Evolutionary conservation across 2,888 invertebrate species (phyloP), one percentile per base, ranked within the genome.

Genomic region (Cheilosia urbana): DNA sequence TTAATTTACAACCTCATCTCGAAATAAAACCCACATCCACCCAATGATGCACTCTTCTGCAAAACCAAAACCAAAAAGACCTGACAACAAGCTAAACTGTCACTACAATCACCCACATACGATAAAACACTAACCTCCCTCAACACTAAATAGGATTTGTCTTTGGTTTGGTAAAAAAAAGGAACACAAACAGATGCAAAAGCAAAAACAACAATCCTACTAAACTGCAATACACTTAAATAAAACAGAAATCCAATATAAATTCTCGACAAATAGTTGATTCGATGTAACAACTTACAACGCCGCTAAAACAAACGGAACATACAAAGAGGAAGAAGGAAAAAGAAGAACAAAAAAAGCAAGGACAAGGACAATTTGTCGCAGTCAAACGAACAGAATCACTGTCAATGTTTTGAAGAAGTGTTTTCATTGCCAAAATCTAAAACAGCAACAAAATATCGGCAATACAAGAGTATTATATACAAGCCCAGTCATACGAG

Each of bases 341-440:
- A 47, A 19, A 24, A 27, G 13, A 58, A 17, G 24, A 7, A 58
- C 9, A n/a, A 24, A 45, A 55, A 15, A 11, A 13, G 49, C 34
- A 79, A 65, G 55, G 69, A 34, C 80, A 76, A 84, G 80, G 84
- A 71, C 84, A 80, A 65, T 75, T 75, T 49, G 69, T 69, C 75
- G 65, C 71, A 80, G 75, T 71, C 80, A 71, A 82, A 60, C 65
- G 69, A 65, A 80, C 84, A 49, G 71, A 84, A 75, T 84, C 84
- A 84, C 80, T 84, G 84, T 84, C 84, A 84, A 84, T 79, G 84
- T 66, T 84, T 80, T 60, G 84, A 80, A 84, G 51, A 71, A 71
- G 75, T 80, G 75, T 66, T 84, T 84, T 84, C 80, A 84, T 76
- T 84, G 84, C 75, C 84, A 80, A 84, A 84, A 80, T 66, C 62